Percentiles rank a stretch among this genome's conserved stretches.
These are phyloP conservation scores for Polymixis lichenea DNA, from an alignment of 2,888 invertebrate genomes.

Conservation along the genomic window DNA sequence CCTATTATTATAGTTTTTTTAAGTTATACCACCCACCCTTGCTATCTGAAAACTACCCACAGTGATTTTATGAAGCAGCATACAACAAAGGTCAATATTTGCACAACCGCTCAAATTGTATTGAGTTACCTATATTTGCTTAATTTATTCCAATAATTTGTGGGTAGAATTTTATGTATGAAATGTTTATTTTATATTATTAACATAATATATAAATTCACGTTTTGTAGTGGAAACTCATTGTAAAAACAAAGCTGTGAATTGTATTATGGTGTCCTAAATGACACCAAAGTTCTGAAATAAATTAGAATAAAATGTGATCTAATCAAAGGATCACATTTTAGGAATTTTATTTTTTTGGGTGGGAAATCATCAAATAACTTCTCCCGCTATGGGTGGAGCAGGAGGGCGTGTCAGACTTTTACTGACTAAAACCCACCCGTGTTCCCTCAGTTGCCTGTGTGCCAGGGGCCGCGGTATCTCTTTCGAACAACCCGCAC, in stretches of 20 bases:
- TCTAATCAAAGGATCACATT: background rate
- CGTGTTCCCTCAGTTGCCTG: no score
- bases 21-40: background rate
- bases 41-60: background rate
- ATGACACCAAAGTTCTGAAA: background rate
- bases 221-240: background rate
- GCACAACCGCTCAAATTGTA: background rate
- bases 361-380: no score
- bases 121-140: conserved; percentile 7
- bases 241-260: background rate
- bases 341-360: no score
- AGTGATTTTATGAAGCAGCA: background rate
- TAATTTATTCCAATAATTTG: background rate
- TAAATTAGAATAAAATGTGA: background rate
- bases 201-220: no score
- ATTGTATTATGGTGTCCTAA: background rate
- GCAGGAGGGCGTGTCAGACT: no score
- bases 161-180: background rate
- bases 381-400: no score
- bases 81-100: background rate
- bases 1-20: background rate
- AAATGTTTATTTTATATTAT: background rate
- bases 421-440: no score
- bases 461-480: no score
- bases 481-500: no score